Evolutionary conservation across 1,140 invertebrate genomes (phyloP).

Genomic region (Bombus waltoni): DNA sequence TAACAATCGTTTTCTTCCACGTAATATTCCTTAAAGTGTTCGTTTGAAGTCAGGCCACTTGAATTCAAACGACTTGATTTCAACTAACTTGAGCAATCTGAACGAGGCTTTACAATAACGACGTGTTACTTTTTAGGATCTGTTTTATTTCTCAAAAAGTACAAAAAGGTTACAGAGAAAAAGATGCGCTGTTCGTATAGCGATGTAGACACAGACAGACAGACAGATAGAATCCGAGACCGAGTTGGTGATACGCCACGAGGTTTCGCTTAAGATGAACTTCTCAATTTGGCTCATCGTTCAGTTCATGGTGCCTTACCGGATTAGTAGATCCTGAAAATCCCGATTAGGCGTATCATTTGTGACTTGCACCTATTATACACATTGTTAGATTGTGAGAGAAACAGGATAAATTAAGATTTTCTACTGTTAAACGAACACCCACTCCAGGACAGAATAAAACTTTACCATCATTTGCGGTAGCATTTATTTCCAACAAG

Average conservation of each 20-base stretch:
- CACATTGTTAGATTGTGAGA: conserved; percentile 30
- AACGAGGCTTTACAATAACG: conserved; percentile 56
- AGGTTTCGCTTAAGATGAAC: conserved; percentile 58
- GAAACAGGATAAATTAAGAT: conserved; percentile 18
- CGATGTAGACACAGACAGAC: conserved; percentile 39
- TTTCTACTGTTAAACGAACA: conserved; percentile 1
- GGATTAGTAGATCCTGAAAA: conserved; percentile 74
- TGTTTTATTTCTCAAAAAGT: conserved; percentile 68
- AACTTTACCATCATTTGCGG: background rate
- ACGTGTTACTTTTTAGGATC: conserved; percentile 53
- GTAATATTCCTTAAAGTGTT: too few species aligned
- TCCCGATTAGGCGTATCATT: conserved; percentile 71
- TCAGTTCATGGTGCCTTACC: conserved; percentile 67
- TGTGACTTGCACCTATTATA: conserved; percentile 43
- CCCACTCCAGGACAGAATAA: background rate
- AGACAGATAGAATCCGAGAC: conserved; percentile 48
- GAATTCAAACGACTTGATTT: background rate
- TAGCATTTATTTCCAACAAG: background rate
- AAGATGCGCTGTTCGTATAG: conserved; percentile 40
- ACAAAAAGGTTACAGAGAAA: conserved; percentile 62
- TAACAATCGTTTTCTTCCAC: too few species aligned
- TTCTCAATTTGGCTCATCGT: conserved; percentile 63
- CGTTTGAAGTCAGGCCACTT: background rate
- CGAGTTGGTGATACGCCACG: conserved; percentile 49
- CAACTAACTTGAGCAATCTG: background rate